Percentiles rank a stretch among this genome's conserved stretches.
Evolutionary conservation across 1,140 invertebrate species (phyloP).

Genomic region (Battus philenor): DNA sequence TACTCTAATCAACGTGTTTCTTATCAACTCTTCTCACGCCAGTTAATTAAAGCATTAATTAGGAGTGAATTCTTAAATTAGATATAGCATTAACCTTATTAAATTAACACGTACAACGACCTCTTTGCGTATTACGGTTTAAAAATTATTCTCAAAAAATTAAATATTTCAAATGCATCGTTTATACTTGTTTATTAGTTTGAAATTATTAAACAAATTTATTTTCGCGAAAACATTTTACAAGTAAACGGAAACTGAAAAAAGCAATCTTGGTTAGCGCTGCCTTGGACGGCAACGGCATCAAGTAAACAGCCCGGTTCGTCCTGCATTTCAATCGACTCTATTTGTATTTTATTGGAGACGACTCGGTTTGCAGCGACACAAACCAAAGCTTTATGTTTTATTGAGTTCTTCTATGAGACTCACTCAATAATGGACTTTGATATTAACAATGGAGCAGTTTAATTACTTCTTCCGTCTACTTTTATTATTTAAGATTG

Average conservation of each 20-base stretch:
- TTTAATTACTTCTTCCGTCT: slow-evolving; percentile 46
- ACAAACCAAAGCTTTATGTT: slow-evolving; percentile 63
- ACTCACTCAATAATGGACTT: slow-evolving; percentile 51
- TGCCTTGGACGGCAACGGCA: slow-evolving; percentile 49
- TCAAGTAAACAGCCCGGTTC: slow-evolving; percentile 64
- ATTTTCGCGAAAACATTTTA: slow-evolving; percentile 59
- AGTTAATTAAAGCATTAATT: too few relatives aligned
- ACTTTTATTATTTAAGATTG: slow-evolving; percentile 23
- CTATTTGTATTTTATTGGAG: slow-evolving; percentile 74
- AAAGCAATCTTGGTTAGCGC: slow-evolving; percentile 70
- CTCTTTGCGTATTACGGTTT: too few relatives aligned
- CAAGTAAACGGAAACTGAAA: slow-evolving; percentile 61
- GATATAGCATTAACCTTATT: too few relatives aligned
- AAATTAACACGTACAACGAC: too few relatives aligned
- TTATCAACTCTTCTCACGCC: too few relatives aligned
- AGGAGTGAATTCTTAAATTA: too few relatives aligned
- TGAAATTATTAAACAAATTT: slow-evolving; percentile 26
- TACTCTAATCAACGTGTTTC: too few relatives aligned
- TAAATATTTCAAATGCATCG: too few relatives aligned
- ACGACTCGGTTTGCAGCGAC: slow-evolving; percentile 48
- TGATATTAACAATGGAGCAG: slow-evolving; percentile 49
- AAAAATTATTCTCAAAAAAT: too few relatives aligned
- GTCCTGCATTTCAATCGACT: slow-evolving; percentile 73
- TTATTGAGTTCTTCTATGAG: slow-evolving; percentile 72
- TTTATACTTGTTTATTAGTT: too few relatives aligned